phyloP scores from a whole-genome alignment of 2,113 vertebrate genomes.

The Thinocorus orbignyianus region DNA sequence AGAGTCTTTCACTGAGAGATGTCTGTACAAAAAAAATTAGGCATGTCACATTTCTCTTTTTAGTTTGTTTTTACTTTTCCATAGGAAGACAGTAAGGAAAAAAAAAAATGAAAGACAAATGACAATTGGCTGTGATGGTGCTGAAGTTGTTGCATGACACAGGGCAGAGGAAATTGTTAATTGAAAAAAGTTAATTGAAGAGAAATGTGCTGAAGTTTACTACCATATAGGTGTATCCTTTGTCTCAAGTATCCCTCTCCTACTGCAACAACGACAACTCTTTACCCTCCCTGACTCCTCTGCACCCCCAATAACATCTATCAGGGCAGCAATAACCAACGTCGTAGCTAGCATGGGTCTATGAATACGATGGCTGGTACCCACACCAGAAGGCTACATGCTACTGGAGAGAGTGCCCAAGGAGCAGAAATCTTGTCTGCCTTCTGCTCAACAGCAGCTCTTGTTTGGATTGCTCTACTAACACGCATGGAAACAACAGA shows the following conservation, averaged over 20 bases:
- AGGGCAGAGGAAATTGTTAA: background rate
- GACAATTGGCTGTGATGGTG: background rate
- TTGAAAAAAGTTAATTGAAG: background rate
- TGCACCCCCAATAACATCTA: background rate
- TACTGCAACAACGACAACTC: background rate
- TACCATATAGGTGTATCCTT: background rate
- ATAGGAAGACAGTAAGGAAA: background rate
- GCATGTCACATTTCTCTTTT: background rate
- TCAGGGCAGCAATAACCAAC: background rate
- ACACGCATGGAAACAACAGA: background rate
- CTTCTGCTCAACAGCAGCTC: background rate
- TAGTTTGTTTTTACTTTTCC: background rate
- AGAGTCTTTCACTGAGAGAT: background rate
- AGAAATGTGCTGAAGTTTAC: background rate
- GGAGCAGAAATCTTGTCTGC: background rate
- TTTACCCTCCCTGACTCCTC: background rate
- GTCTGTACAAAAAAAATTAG: background rate
- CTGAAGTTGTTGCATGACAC: background rate
- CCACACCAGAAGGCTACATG: background rate
- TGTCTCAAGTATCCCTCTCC: background rate
- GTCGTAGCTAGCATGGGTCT: background rate
- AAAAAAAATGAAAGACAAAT: background rate
- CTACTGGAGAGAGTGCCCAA: background rate
- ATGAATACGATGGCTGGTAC: fast-evolving
- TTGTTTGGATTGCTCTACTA: background rate